Percentiles rank a stretch among this genome's conserved stretches.
Evolutionary conservation across 2,888 invertebrate genomes (phyloP).

Genomic region (Drosophila stalkeri): DNA sequence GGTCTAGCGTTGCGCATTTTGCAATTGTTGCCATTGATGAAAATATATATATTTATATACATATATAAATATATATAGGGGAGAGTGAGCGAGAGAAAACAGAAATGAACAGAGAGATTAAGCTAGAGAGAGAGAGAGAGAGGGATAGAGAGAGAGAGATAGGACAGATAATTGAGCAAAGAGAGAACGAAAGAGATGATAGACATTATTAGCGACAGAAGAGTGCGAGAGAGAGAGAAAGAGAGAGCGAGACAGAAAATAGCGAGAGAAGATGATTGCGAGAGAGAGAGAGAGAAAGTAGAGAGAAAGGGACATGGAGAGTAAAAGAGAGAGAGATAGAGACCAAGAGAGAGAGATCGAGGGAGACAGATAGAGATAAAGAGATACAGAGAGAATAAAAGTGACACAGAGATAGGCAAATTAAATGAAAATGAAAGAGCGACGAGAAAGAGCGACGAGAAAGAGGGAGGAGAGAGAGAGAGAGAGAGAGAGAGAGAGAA

Average conservation of each 20-base stretch:
- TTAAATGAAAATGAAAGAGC: too few species aligned
- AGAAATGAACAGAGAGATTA: background rate
- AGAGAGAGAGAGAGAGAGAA: background rate
- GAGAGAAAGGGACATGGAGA: background rate
- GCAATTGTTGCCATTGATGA: background rate
- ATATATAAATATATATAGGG: too few species aligned
- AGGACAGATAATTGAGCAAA: background rate
- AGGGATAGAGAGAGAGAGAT: background rate
- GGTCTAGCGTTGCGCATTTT: background rate
- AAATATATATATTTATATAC: too few species aligned
- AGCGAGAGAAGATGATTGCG: background rate
- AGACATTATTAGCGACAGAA: background rate
- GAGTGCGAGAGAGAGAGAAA: background rate
- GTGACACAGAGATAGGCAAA: too few species aligned
- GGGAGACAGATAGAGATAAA: background rate
- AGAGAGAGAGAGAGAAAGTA: background rate
- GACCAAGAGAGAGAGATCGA: background rate
- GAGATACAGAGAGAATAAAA: too few species aligned
- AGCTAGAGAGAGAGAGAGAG: background rate
- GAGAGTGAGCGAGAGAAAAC: background rate
- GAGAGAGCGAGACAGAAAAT: rapidly evolving
- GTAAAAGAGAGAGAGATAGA: background rate
- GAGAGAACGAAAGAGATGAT: background rate
- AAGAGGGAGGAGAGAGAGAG: too few species aligned
- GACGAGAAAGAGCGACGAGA: too few species aligned